phyloP scores from a whole-genome alignment of 2,888 invertebrate species.

The Liopterus haemorrhoidalis region DNA sequence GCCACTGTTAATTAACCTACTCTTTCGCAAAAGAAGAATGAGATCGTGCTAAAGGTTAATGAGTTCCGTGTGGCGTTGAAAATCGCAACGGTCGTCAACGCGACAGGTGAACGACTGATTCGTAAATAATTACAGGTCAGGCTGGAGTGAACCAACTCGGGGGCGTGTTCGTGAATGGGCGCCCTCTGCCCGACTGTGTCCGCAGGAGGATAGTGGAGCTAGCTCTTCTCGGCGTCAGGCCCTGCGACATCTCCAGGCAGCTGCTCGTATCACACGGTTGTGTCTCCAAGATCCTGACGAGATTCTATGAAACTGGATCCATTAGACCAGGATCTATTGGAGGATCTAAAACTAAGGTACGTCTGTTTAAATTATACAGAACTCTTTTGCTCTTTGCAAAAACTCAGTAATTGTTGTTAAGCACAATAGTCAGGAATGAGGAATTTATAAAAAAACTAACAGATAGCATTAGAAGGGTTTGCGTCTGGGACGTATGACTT shows the following conservation, averaged over 20 bases:
- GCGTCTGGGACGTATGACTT: too few species aligned
- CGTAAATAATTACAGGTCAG: constrained; percentile 60
- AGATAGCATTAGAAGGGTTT: constrained; percentile 4
- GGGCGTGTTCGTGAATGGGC: constrained; percentile 94
- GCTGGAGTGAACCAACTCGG: constrained; percentile 96
- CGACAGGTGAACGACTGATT: constrained; percentile 12
- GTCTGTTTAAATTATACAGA: constrained; percentile 21
- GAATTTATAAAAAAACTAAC: constrained; percentile 5
- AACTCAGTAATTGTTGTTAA: constrained; percentile 12
- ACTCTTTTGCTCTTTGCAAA: background rate
- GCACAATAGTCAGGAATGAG: constrained; percentile 10
- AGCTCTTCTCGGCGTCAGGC: constrained; percentile 88
- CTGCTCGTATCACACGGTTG: constrained; percentile 94
- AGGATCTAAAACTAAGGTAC: constrained; percentile 91
- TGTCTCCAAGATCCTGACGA: constrained; percentile 92
- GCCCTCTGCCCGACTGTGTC: constrained; percentile 93
- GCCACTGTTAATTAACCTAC: too few species aligned
- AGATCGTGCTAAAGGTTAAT: background rate
- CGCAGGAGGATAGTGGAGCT: constrained; percentile 89
- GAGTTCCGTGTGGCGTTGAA: background rate
- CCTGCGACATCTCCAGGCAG: constrained; percentile 94
- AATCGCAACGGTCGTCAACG: background rate
- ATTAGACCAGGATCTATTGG: constrained; percentile 93
- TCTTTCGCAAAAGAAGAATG: background rate
- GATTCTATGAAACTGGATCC: constrained; percentile 95